Base-by-base conservation (phyloP, 35 echinoderm and acorn worm species). In the Patiria miniata region DNA sequence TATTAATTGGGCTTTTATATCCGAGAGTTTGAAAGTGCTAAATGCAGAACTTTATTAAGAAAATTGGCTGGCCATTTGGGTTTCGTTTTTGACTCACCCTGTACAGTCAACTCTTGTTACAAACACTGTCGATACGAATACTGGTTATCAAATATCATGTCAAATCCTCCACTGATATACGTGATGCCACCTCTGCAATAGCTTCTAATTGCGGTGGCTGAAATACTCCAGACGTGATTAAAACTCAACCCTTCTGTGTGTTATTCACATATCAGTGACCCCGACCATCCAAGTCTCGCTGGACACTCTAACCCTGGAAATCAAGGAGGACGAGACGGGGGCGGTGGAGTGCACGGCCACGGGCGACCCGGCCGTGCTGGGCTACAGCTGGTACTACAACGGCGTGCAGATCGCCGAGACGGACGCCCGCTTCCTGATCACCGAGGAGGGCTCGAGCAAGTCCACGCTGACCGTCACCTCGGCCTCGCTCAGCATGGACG, bases 401-500 rank as follows among this genome's bases (percentile, higher is more conserved):
- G 92, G 89, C 32, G 85, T 84, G 6, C 69, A 78, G 55, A 90
- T 98, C 15, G 69, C 52, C 19, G 57, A n/a, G 0, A 69, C n/a
- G 17, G 96, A 98, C 78, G 76, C 21, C 57, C 93, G 95, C 47
- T 97, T 97, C 87, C 83, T 93, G 1, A 90, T 97, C 51, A 84
- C 83, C 23, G 26, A 53, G 2, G 76, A 79, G 9, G 86, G 68
- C 9, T 88, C 82, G 58, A 78, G 80, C 26, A 34, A 83, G 21
- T 88, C 96, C 32, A 87, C 90, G 0, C 89, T 98, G 8, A 87
- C 83, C 21, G 92, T 98, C 26, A 79, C 85, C 15, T 87, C 87
- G 21, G 96, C 96, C 2, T 58, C 93, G 8, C 83, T 95, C n/a
- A 94, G 92, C 40, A 91, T 98, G 86, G 96, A 98, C 50, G 89